A percentile compares a stretch with the other conserved stretches of the same genome.
Conservation (phyloP, 1,140 invertebrate genomes). For the Euschistus heros region DNA sequence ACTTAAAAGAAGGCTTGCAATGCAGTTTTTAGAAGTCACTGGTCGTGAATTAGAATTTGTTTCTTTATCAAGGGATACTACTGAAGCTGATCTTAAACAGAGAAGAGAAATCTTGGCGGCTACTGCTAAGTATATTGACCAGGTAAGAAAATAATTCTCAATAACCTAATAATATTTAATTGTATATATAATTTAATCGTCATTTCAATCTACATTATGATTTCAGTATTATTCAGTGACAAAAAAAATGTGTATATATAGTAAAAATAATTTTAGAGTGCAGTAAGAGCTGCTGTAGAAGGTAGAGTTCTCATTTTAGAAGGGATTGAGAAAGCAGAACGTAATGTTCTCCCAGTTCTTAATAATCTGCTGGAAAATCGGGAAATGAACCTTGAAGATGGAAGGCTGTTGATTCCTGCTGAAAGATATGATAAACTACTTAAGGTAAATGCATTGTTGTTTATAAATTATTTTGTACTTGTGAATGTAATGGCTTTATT, state of each 20-base stretch:
- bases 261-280: constrained; percentile 48
- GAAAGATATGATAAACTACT: constrained; percentile 83
- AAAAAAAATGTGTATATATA: no score
- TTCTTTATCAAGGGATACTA: constrained; percentile 86
- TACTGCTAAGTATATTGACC: constrained; percentile 86
- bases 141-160: constrained; percentile 43
- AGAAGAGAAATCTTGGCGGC: constrained; percentile 79
- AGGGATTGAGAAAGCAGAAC: constrained; percentile 93
- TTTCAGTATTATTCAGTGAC: no score
- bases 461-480: no score
- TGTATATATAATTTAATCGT: no score
- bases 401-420: constrained; percentile 80
- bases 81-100: constrained; percentile 93
- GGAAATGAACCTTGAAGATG: constrained; percentile 97
- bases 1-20: constrained; percentile 60
- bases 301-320: constrained; percentile 87
- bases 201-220: no score
- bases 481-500: no score
- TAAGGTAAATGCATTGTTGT: constrained; percentile 47
- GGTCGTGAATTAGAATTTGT: constrained; percentile 87
- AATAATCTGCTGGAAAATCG: constrained; percentile 98
- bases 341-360: constrained; percentile 92
- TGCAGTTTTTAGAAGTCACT: constrained; percentile 81
- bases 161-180: no score
- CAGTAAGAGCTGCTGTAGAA: constrained; percentile 78